Evolutionary conservation across 1,140 invertebrate genomes (phyloP), one percentile per base, ranked within the genome.

Genomic region (Drosophila malerkotliana): DNA sequence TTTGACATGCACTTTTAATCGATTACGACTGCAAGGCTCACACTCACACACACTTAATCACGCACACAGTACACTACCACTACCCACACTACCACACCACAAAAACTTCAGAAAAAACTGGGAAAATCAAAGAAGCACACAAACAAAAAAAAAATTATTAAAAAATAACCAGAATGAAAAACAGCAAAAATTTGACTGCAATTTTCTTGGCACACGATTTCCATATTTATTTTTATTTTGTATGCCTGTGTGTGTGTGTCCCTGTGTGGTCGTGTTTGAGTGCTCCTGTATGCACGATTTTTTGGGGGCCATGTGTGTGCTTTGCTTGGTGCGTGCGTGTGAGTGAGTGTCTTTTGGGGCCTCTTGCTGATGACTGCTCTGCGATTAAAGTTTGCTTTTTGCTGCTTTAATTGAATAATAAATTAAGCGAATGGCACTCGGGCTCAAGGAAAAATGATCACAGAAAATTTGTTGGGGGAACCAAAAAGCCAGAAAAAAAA

Each of bases 1-100:
- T 85, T 85, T 85, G 82, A 59, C 82, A 85, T 85, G 82, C 82
- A 85, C 82, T 85, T 75, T 87, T 87, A 85, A 85, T 85, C 82
- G 82, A 85, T 85, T 87, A 68, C 74, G 74, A 72, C 41, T n/a
- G 12, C 41, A 48, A 21, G 9, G 6, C 6, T 28, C 6, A 28
- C 26, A 28, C 26, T 5, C 26, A 28, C 26, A 28, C 26, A 28
- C 26, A 6, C 26, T 28, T 28, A 7, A 5, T 6, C 4, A 28
- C 15, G 9, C 49, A 61, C 32, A 51, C 10, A 18, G 1, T n/a
- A 41, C 18, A 51, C n/a, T 21, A 21, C 7, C 28, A 57, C 51
- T 15, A 15, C 10, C 12, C 18, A 41, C 18, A 51, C n/a, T 21
- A 21, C 7, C 28, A 57, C 51, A 66, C 66, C 39, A 32, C 68